Evolutionary conservation across 2,113 vertebrate genomes (phyloP).

Genomic region (Oplegnathus fasciatus): DNA sequence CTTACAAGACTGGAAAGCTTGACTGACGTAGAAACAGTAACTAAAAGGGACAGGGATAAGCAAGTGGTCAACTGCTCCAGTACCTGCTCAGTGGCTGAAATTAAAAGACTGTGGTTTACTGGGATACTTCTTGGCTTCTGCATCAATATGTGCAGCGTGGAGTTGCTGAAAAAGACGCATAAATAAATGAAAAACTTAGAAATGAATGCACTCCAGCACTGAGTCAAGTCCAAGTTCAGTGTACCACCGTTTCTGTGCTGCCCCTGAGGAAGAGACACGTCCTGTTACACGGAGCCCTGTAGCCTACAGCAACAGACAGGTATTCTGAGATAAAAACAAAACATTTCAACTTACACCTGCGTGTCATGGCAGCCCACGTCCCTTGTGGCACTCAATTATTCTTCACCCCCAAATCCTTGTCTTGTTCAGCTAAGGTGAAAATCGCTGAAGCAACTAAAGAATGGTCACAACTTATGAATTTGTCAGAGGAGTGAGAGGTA

Average conservation of each 20-base stretch:
- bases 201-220: not conserved
- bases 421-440: not conserved
- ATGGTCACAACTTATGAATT: not conserved
- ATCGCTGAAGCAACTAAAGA: not conserved
- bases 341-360: not conserved
- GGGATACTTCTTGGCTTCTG: not conserved
- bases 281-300: not conserved
- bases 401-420: not conserved
- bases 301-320: conserved; percentile 1
- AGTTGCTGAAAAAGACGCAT: not conserved
- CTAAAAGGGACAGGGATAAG: not conserved
- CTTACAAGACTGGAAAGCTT: not conserved
- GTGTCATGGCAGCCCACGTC: not conserved
- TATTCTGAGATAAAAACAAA: not conserved
- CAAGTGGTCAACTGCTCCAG: not conserved
- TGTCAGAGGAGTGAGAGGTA: not conserved
- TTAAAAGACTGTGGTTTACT: not conserved
- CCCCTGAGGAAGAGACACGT: not conserved
- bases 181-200: not conserved
- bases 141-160: not conserved
- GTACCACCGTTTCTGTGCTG: not conserved
- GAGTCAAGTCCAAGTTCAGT: not conserved
- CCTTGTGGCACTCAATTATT: not conserved
- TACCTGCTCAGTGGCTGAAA: not conserved
- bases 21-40: not conserved